Evolutionary conservation across 2,888 invertebrate species (phyloP).

Genomic region (Thymelicus acteon): DNA sequence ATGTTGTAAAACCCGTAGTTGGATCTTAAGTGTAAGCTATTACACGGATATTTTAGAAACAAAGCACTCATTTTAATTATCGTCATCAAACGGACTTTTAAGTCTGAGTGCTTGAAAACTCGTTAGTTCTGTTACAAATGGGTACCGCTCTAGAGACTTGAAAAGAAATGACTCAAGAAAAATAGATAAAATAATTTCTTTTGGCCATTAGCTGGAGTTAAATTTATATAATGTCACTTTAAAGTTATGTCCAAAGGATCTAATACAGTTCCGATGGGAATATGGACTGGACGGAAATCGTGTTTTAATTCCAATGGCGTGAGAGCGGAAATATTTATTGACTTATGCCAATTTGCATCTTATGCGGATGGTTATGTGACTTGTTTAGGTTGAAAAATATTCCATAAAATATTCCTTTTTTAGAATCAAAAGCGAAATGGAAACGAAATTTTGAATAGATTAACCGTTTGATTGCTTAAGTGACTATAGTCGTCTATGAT

Average conservation of each 20-base stretch:
- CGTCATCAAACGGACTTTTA: not conserved
- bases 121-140: slow-evolving; percentile 1
- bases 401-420: too few relatives aligned
- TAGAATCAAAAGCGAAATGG: too few relatives aligned
- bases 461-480: too few relatives aligned
- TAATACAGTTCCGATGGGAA: not conserved
- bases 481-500: too few relatives aligned
- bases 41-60: too few relatives aligned
- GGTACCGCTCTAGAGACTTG: not conserved
- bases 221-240: slow-evolving; percentile 8
- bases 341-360: not conserved
- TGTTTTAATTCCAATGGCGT: not conserved
- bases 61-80: not conserved
- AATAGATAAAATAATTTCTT: slow-evolving; percentile 11
- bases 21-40: not conserved
- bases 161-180: not conserved
- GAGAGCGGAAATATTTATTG: slow-evolving; percentile 1
- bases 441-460: too few relatives aligned
- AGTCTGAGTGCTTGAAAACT: not conserved
- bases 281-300: not conserved
- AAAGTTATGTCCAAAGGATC: not conserved
- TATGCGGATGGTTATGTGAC: not conserved
- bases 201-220: slow-evolving; percentile 4
- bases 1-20: too few relatives aligned
- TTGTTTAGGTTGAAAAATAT: not conserved